A percentile compares a stretch with the other conserved stretches of the same genome.
phyloP scores from a whole-genome alignment of 2,113 vertebrate species.

The Lota lota region DNA sequence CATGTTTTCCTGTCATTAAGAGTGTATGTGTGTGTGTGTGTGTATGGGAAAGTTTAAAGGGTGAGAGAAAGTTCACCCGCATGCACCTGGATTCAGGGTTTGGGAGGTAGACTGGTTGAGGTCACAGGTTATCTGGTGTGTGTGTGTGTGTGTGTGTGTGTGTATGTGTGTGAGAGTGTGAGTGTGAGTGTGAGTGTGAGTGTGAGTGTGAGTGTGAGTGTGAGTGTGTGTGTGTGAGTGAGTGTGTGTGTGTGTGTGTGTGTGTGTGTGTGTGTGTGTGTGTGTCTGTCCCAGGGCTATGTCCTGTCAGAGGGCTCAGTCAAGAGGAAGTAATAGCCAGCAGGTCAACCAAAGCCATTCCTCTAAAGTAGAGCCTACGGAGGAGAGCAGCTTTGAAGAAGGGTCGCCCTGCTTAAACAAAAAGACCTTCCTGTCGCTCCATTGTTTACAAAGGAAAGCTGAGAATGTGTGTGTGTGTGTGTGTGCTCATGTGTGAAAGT shows the following conservation, averaged over 20 bases:
- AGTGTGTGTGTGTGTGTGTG: slow-evolving; percentile 7
- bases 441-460: background rate
- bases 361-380: slow-evolving; percentile 6
- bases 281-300: slow-evolving; percentile 42
- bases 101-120: slow-evolving; percentile 41
- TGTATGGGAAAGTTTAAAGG: slow-evolving; percentile 40
- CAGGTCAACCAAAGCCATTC: slow-evolving; percentile 49
- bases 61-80: slow-evolving; percentile 69
- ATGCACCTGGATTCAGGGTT: slow-evolving; percentile 58
- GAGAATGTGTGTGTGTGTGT: background rate
- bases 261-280: slow-evolving; percentile 14
- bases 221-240: slow-evolving; percentile 4
- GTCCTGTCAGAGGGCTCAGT: slow-evolving; percentile 55
- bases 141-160: slow-evolving; percentile 25
- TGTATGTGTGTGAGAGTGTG: no score
- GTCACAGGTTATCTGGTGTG: slow-evolving; percentile 67
- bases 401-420: background rate
- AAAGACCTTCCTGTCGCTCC: background rate
- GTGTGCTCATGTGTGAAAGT: background rate
- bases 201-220: slow-evolving; percentile 6
- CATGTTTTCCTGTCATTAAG: slow-evolving; percentile 35
- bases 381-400: slow-evolving; percentile 22
- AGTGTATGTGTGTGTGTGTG: background rate
- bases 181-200: slow-evolving; percentile 10
- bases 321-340: slow-evolving; percentile 59